phyloP scores from a whole-genome alignment of 35 echinoderm and acorn worm genomes.

The Patiria miniata region DNA sequence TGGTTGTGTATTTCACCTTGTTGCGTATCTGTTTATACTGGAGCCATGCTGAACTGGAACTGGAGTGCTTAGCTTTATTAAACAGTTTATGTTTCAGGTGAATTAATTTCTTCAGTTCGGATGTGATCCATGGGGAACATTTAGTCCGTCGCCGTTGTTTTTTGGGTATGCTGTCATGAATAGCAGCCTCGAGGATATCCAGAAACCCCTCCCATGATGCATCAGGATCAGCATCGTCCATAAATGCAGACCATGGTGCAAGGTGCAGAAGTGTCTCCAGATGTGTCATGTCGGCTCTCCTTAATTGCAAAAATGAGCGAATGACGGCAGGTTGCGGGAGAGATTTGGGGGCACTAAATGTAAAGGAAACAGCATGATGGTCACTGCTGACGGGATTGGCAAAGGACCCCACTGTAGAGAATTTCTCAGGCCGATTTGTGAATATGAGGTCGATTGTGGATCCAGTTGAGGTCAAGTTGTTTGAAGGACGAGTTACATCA shows the following conservation, averaged over 20 bases:
- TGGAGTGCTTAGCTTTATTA: not conserved
- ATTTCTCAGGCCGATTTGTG: too few relatives aligned
- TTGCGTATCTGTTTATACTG: slow-evolving; percentile 31
- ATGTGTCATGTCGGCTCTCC: not conserved
- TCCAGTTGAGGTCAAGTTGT: not conserved
- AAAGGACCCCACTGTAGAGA: not conserved
- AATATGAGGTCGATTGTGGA: not conserved
- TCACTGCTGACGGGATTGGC: not conserved
- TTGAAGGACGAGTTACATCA: not conserved
- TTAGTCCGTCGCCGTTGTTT: not conserved
- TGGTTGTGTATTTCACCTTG: slow-evolving; percentile 28
- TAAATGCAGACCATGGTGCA: not conserved
- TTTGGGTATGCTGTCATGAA: not conserved
- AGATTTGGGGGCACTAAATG: not conserved
- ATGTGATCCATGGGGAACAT: slow-evolving; percentile 6
- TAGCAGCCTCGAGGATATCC: not conserved
- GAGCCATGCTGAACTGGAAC: not conserved
- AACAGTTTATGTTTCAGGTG: not conserved
- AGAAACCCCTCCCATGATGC: not conserved
- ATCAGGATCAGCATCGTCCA: not conserved
- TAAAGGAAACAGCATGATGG: not conserved
- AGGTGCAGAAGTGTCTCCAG: not conserved
- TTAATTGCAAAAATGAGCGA: not conserved
- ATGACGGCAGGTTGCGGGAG: not conserved
- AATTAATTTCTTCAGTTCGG: not conserved